phyloP scores from a whole-genome alignment of 2,888 invertebrate genomes.

The Rapana venosa region DNA sequence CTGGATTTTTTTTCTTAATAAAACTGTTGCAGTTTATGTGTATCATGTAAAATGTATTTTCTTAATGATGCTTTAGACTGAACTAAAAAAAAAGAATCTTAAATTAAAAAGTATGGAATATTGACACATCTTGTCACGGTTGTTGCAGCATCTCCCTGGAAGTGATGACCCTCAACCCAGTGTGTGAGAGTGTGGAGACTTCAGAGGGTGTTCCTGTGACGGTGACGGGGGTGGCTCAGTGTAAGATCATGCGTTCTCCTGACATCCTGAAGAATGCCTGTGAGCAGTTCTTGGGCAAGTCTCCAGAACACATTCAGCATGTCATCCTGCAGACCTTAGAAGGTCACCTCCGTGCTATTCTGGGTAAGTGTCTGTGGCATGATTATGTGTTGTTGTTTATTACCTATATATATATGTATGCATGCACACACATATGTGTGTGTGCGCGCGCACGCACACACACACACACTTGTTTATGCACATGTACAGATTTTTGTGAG shows the following conservation, averaged over 20 bases:
- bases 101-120: no score
- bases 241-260: conserved; percentile 93
- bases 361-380: conserved; percentile 84
- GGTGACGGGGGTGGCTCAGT: conserved; percentile 96
- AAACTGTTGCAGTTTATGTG: no score
- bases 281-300: conserved; percentile 96
- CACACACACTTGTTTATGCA: no score
- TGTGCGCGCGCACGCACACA: no score
- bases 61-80: no score
- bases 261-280: conserved; percentile 95
- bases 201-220: conserved; percentile 88
- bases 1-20: no score
- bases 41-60: no score
- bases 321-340: conserved; percentile 95
- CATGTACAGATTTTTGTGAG: no score
- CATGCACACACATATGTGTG: no score
- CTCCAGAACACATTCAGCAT: conserved; percentile 91
- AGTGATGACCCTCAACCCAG: conserved; percentile 97
- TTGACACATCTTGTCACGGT: not conserved
- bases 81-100: no score
- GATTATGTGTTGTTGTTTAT: no score
- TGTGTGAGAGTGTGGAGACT: conserved; percentile 97
- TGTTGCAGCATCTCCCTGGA: conserved; percentile 76
- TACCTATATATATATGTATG: no score
- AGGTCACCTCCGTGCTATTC: conserved; percentile 96